Evolutionary conservation across 35 echinoderm and acorn worm species (phyloP), one percentile per base, ranked within the genome.

Genomic region (Acanthaster planci): DNA sequence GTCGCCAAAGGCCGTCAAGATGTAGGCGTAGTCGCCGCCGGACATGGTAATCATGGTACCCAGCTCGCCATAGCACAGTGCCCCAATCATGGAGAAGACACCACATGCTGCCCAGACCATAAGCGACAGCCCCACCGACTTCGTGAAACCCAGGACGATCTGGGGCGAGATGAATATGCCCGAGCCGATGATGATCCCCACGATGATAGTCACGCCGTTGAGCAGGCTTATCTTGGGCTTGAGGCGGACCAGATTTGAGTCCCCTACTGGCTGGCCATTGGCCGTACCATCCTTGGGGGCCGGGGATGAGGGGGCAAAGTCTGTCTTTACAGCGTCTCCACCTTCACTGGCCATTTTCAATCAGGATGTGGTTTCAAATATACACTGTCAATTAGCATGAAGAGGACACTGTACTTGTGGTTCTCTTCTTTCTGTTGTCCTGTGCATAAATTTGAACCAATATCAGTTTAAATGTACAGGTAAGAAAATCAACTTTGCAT

Each of bases 31-130:
- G 54, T 99, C 96, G 37, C 96, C 96, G 47, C 96, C 96, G 31
- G 96, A 99, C 92, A 94, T 99, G 50, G 86, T 91, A 47, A 99
- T 99, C 80, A 93, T 91, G 17, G 96, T 99, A n/a, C 96, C 96
- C 4, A 97, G 78, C 60, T 99, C 96, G 17, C 91, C 92, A 44
- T 99, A 99, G 67, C 96, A 99, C 38, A 99, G 59, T 10, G 96
- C 96, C 36, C 96, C 96, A 3, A 99, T 47, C 92, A 94, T 88
- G n/a, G 96, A 99, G 72, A 99, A 99, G 0, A 94, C 39, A 1
- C 96, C 96, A 37, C 96, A 99, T 19, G 76, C 40, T 18, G 89
- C 27, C 96, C 96, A 94, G 1, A 99, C 78, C 6, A 94, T 6
- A 35, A 99, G 81, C 10, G 92, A 93, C 54, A 91, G 72, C 2